These are phyloP conservation scores for Pyrocoelia pectoralis DNA, from an alignment of 2,888 invertebrate species.

Conservation along the genomic window DNA sequence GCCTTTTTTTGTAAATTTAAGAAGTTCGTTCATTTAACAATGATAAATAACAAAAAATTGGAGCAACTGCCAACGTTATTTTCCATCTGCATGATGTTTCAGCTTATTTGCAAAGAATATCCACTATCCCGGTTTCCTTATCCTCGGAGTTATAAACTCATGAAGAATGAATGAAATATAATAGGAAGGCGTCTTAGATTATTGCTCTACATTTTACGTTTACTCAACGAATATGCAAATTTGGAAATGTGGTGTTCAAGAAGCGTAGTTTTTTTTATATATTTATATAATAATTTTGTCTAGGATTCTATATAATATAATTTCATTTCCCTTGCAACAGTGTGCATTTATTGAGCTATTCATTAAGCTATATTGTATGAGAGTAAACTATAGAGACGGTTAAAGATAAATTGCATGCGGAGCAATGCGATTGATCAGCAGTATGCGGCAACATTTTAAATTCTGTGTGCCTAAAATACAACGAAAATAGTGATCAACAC, in stretches of 20 bases:
- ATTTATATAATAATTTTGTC: not conserved
- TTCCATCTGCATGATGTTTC: no score
- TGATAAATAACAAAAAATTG: no score
- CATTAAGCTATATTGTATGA: no score
- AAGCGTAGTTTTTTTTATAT: not conserved
- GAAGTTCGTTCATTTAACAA: no score
- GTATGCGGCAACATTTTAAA: slow-evolving; percentile 15
- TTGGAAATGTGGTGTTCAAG: not conserved
- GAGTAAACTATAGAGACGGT: not conserved
- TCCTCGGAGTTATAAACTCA: slow-evolving; percentile 22
- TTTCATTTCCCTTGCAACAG: no score
- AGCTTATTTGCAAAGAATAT: no score
- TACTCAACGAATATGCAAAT: not conserved
- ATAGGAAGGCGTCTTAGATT: slow-evolving; percentile 19
- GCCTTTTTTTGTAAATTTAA: no score
- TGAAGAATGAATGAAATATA: slow-evolving; percentile 26
- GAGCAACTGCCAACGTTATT: no score
- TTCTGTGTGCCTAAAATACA: not conserved
- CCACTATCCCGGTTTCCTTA: slow-evolving; percentile 5
- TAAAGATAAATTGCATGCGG: not conserved
- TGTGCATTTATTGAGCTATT: no score
- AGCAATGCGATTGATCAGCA: not conserved
- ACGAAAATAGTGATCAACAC: slow-evolving; percentile 7
- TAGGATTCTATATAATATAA: not conserved
- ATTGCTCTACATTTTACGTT: slow-evolving; percentile 14